Percentiles rank a stretch among this genome's conserved stretches.
These are phyloP conservation scores for Pandemis heparana DNA, from an alignment of 2,888 invertebrate species.

Conservation along the genomic window DNA sequence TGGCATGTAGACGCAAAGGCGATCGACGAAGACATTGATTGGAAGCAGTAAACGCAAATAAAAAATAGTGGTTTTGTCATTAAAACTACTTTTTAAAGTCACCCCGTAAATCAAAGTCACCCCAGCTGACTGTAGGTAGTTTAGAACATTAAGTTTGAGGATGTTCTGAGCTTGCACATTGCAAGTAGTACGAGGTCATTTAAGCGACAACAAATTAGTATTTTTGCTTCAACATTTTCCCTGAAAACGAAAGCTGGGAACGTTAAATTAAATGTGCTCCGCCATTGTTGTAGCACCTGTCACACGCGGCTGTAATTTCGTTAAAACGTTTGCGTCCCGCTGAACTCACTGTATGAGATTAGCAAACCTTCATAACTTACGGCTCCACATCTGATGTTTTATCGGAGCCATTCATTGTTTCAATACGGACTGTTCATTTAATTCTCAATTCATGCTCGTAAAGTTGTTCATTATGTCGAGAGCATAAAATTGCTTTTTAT, in stretches of 20 bases:
- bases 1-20: too few species aligned
- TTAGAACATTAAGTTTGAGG: too few species aligned
- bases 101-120: too few species aligned
- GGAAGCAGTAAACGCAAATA: too few species aligned
- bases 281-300: conserved; percentile 31
- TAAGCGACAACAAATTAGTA: neutral
- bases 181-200: neutral
- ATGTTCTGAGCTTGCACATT: too few species aligned
- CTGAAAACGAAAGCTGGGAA: conserved; percentile 3
- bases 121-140: too few species aligned
- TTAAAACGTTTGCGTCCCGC: conserved; percentile 32
- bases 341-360: conserved; percentile 3
- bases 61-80: too few species aligned
- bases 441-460: neutral
- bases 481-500: too few species aligned
- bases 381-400: neutral
- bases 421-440: neutral
- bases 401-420: neutral
- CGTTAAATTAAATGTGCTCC: conserved; percentile 38
- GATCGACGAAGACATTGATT: too few species aligned
- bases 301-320: conserved; percentile 23
- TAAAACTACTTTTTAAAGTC: too few species aligned
- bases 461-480: too few species aligned
- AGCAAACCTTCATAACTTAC: conserved; percentile 5
- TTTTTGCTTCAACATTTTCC: conserved; percentile 9